Conservation (phyloP, 2,113 vertebrate genomes). For the Odocoileus hemionus region DNA sequence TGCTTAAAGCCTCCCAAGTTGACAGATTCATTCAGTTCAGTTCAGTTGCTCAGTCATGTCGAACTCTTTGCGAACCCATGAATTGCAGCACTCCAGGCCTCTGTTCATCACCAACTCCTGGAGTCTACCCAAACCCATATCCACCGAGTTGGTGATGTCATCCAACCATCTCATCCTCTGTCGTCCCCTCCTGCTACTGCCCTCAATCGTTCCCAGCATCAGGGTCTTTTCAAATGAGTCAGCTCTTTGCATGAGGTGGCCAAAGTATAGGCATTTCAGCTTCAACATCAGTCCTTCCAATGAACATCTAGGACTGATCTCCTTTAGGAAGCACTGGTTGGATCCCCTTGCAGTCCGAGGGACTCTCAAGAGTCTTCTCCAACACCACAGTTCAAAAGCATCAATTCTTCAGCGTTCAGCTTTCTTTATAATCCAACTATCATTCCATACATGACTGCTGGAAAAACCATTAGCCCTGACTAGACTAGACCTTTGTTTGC, state of each 20-base stretch:
- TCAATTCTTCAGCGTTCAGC: accelerated
- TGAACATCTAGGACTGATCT: not conserved
- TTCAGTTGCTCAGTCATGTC: not conserved
- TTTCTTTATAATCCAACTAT: not conserved
- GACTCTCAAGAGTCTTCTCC: not conserved
- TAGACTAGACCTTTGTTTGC: not conserved
- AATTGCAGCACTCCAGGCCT: not conserved
- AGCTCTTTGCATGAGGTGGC: accelerated
- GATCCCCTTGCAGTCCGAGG: not conserved
- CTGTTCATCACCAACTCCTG: not conserved
- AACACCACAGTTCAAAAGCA: not conserved
- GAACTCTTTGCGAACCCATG: accelerated
- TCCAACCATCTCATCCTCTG: not conserved
- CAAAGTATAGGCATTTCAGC: not conserved
- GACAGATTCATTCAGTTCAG: not conserved
- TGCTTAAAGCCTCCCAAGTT: not conserved
- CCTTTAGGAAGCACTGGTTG: not conserved
- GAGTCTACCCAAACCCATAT: not conserved
- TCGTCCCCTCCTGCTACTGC: accelerated
- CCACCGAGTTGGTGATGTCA: not conserved
- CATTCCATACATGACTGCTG: not conserved
- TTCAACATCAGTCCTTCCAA: not conserved
- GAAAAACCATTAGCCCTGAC: not conserved
- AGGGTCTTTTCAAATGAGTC: not conserved
- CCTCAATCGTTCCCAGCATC: not conserved